Percentiles rank a stretch among this genome's conserved stretches.
Evolutionary conservation across 2,113 vertebrate species (phyloP).

Genomic region (Mustela lutreola): DNA sequence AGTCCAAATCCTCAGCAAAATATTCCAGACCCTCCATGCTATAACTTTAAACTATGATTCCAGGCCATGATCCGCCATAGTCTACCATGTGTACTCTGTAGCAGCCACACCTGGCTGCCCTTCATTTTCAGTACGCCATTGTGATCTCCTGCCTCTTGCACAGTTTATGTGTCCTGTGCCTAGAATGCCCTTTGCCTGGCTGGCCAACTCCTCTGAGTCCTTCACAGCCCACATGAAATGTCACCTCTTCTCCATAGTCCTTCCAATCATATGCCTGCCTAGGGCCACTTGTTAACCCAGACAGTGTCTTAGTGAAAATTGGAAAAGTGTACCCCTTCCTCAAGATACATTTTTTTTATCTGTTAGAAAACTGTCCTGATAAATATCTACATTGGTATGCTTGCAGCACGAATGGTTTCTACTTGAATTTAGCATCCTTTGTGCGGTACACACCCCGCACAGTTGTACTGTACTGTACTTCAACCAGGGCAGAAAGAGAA

Average conservation of each 20-base stretch:
- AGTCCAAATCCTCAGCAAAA: background rate
- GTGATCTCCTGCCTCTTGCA: background rate
- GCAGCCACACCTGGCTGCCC: background rate
- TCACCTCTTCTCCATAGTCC: background rate
- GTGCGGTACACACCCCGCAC: background rate
- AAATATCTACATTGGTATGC: background rate
- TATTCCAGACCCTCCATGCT: background rate
- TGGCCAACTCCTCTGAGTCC: background rate
- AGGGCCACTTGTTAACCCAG: background rate
- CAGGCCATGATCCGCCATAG: background rate
- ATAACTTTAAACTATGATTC: background rate
- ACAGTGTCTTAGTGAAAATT: background rate
- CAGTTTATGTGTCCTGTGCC: background rate
- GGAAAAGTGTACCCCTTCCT: background rate
- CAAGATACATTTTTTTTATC: background rate
- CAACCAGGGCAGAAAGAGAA: background rate
- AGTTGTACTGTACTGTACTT: background rate
- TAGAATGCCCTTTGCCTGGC: background rate
- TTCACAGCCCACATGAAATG: background rate
- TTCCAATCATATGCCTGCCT: background rate
- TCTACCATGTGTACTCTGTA: background rate
- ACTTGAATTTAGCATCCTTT: background rate
- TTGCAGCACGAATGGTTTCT: background rate
- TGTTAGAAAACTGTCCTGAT: background rate
- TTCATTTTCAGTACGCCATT: background rate